Evolutionary conservation across 2,113 vertebrate genomes (phyloP), one percentile per base, ranked within the genome.

Genomic region (Periophthalmus modestus): DNA sequence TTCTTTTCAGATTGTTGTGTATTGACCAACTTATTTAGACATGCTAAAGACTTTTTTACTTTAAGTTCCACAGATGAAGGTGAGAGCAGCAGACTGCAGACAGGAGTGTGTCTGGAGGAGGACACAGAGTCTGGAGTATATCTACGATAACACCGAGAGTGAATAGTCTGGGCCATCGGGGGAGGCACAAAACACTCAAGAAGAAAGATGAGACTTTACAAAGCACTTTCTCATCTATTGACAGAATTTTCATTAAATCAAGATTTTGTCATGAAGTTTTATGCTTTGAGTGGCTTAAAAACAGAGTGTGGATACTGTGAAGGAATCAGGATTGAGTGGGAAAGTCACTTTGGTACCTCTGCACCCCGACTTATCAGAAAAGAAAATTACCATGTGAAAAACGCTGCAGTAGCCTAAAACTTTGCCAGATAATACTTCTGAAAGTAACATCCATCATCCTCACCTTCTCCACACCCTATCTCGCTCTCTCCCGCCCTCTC

Each of bases 401-500:
- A 81, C 69, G 74, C 23, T 0, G 14, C 65, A 66, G 72, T 61
- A 69, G 71, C 54, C 73, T 66, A 72, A 78, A 81, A 78, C 75
- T 85, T 69, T 78, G 83, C 74, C 77, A 79, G 77, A 84, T 82
- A 81, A 86, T 78, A 77, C 59, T 47, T 77, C 36, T 43, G 59
- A 62, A 73, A 71, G 66, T 57, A 84, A 74, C 80, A 86, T 88
- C 76, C 72, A 85, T 84, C 75, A 79, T 57, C 75, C 78, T 81
- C 58, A 69, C 28, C 62, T 78, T 74, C 39, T 21, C 23, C 28
- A 55, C 33, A 36, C 7, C 65, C 23, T 72, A 55, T 79, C 68
- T 81, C 46, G 7, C 58, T 61, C 15, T 16, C 14, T 34, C 13
- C 3, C 4, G 18, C 24, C 33, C 16, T 18, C 28, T 34, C 24